Base-by-base conservation (phyloP, 2,888 invertebrate genomes). In the Eupithecia subumbrata region DNA sequence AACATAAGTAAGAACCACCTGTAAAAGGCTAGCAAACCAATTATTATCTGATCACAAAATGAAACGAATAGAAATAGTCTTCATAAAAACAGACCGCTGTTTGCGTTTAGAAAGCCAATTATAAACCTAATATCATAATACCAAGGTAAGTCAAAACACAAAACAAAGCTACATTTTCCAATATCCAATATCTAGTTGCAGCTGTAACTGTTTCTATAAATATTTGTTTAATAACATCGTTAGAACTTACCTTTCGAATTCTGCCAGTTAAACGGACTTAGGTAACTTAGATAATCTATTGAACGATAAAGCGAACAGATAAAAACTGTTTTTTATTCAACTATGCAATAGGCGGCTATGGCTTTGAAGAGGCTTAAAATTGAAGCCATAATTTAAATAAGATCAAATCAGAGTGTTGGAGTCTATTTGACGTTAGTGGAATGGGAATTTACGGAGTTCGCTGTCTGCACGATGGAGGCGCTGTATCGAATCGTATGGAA, bases 161-260 rank as follows among this genome's bases (percentile, higher is more conserved):
- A 72, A 75, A 71, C 77, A 73, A 73, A 72, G 68, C 68, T 60
- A 73, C 63, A 71, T 77, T 77, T 73, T 75, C 75, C 77, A 71
- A 77, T 77, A 75, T 75, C 77, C 77, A 73, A 75, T 77, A 74
- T 75, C 75, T 68, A 73, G 63, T 73, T 71, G 52, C 67, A 74
- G 74, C 69, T 68, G 73, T 77, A 71, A 75, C 75, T 71, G 77
- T 75, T 75, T 73, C 75, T n/a, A 77, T 77, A 77, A 77, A 77
- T 71, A 77, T 73, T 52, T 52, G 67, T 75, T 30, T 75, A 75
- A 75, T 77, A 75, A 73, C 75, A 73, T 77, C 73, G 73, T 75
- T 75, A 75, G 72, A 68, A 77, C 69, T 76, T 71, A 68, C 56
- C 69, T 56, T 72, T 74, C 64, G 56, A 71, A 74, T 67, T 67